Conservation (phyloP, 2,797 vertebrate species). For the Peromyscus eremicus region DNA sequence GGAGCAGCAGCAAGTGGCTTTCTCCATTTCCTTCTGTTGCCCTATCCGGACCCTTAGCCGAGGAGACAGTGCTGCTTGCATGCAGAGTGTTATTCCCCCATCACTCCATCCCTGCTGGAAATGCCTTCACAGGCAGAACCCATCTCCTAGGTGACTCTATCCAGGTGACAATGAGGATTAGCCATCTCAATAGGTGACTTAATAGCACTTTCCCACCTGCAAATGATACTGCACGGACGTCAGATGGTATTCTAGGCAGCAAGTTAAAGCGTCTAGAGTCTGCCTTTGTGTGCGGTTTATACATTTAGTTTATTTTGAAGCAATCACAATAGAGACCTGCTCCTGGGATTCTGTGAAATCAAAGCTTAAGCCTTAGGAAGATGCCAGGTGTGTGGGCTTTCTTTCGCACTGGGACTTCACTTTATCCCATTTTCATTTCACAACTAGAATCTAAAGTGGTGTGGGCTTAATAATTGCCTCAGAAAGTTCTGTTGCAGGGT, state of each 20-base stretch:
- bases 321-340: constrained; percentile 6
- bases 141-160: not conserved
- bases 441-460: not conserved
- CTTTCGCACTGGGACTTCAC: not conserved
- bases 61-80: not conserved
- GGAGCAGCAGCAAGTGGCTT: not conserved
- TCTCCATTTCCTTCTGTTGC: not conserved
- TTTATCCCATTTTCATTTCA: constrained; percentile 23
- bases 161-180: not conserved
- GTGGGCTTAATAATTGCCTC: not conserved
- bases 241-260: not conserved
- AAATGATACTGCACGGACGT: not conserved
- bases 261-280: not conserved
- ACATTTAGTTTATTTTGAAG: constrained; percentile 4
- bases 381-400: not conserved
- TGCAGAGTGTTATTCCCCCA: not conserved
- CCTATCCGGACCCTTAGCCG: too few species aligned
- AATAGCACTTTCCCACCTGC: not conserved
- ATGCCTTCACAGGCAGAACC: not conserved
- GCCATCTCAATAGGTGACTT: not conserved
- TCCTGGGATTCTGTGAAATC: not conserved
- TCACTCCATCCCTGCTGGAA: not conserved
- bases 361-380: not conserved
- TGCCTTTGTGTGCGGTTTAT: not conserved
- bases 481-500: not conserved